Percentiles rank a stretch among this genome's conserved stretches.
Evolutionary conservation across 2,113 vertebrate species (phyloP).

Genomic region (Pheucticus melanocephalus): DNA sequence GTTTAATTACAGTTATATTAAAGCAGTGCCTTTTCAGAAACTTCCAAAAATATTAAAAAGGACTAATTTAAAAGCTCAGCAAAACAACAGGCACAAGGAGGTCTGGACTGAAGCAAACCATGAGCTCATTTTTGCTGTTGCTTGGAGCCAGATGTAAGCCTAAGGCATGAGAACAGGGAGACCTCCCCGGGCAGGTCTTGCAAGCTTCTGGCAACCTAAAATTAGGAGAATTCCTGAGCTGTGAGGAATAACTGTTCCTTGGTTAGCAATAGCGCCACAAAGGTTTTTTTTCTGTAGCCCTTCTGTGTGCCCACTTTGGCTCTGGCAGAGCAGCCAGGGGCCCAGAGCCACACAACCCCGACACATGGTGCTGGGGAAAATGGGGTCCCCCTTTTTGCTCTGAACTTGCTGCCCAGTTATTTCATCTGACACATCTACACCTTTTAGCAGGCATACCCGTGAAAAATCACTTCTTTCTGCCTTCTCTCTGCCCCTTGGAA

Average conservation of each 20-base stretch:
- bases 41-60: conserved; percentile 67
- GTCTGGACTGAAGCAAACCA: not conserved
- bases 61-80: conserved; percentile 62
- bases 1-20: conserved; percentile 66
- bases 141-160: not conserved
- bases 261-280: not conserved
- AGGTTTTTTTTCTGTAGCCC: not conserved
- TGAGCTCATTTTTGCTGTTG: not conserved
- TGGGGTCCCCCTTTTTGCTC: accelerated
- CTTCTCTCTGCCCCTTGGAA: not conserved
- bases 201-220: not conserved
- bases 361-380: accelerated
- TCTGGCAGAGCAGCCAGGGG: not conserved
- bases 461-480: not conserved
- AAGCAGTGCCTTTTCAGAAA: conserved; percentile 63
- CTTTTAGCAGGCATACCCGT: accelerated
- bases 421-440: not conserved
- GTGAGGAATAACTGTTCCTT: not conserved
- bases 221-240: not conserved
- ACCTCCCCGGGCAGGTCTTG: accelerated
- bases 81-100: not conserved
- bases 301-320: not conserved
- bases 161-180: not conserved
- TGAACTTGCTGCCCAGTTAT: not conserved
- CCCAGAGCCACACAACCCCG: not conserved